A percentile compares a stretch with the other conserved stretches of the same genome.
These are phyloP conservation scores for Himalopsyche kuldschensis DNA, from an alignment of 2,888 invertebrate genomes.

Conservation along the genomic window DNA sequence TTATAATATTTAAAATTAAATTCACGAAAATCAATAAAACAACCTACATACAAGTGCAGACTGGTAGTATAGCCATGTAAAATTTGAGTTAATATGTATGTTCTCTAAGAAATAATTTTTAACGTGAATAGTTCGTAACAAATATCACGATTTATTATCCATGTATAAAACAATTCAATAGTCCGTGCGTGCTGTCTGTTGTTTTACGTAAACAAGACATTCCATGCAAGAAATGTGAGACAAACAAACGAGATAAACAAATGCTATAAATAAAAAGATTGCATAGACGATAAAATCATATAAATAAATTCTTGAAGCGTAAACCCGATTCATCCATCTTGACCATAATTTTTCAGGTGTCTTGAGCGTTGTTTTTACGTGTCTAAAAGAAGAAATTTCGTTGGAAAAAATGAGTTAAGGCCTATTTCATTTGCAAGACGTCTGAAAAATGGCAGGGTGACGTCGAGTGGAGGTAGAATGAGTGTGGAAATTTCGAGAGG, in stretches of 20 bases:
- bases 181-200: neutral
- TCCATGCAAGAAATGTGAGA: neutral
- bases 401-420: constrained; percentile 32
- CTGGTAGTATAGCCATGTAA: no score
- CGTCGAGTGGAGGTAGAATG: neutral
- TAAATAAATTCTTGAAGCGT: neutral
- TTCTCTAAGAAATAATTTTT: no score
- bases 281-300: constrained; percentile 2
- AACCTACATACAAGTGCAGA: no score
- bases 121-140: no score
- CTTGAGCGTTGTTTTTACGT: constrained; percentile 30
- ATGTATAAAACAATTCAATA: neutral
- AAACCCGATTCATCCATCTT: constrained; percentile 30
- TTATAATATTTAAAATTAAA: no score
- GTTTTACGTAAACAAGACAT: neutral
- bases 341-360: constrained; percentile 38
- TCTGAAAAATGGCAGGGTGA: constrained; percentile 31
- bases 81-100: no score
- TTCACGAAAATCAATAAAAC: no score
- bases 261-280: constrained; percentile 5
- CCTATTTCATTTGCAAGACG: constrained; percentile 38
- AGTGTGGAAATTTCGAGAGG: constrained; percentile 21
- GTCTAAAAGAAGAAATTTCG: constrained; percentile 23
- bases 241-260: constrained; percentile 4
- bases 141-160: no score